These are phyloP conservation scores for Patella depressa DNA, from an alignment of 2,888 invertebrate genomes.

Conservation along the genomic window DNA sequence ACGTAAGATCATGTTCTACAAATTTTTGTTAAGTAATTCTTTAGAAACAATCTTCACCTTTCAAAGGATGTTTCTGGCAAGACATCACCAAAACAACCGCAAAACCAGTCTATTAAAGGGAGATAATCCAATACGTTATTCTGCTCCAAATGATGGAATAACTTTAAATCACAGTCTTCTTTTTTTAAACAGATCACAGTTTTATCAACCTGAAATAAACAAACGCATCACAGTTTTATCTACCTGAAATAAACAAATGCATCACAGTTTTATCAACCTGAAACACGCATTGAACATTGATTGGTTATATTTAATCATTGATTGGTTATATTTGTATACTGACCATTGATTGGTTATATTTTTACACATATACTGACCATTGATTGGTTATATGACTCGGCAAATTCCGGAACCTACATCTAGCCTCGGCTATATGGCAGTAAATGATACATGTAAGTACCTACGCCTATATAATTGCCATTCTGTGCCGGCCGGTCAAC, in stretches of 20 bases:
- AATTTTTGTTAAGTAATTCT: not conserved
- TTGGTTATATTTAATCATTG: not conserved
- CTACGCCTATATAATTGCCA: no score
- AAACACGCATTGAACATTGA: not conserved
- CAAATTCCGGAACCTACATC: no score
- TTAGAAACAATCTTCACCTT: constrained; percentile 75
- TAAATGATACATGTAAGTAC: no score
- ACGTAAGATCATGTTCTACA: no score
- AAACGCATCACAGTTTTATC: not conserved
- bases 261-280: constrained; percentile 25
- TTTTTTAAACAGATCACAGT: constrained; percentile 76
- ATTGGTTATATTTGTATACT: not conserved
- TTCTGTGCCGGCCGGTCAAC: no score
- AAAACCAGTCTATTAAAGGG: constrained; percentile 85
- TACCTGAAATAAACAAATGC: not conserved
- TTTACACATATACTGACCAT: no score
- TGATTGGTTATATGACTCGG: not conserved
- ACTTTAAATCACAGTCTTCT: constrained; percentile 78
- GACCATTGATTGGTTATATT: no score
- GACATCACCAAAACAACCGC: constrained; percentile 85
- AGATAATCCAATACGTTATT: constrained; percentile 78
- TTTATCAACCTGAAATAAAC: constrained; percentile 50
- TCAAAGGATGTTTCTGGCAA: constrained; percentile 84
- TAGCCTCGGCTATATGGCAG: no score
- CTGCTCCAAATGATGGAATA: constrained; percentile 80